Percentiles rank a stretch among this genome's conserved stretches.
Conservation (phyloP, 2,113 vertebrate species). For the Talpa occidentalis region DNA sequence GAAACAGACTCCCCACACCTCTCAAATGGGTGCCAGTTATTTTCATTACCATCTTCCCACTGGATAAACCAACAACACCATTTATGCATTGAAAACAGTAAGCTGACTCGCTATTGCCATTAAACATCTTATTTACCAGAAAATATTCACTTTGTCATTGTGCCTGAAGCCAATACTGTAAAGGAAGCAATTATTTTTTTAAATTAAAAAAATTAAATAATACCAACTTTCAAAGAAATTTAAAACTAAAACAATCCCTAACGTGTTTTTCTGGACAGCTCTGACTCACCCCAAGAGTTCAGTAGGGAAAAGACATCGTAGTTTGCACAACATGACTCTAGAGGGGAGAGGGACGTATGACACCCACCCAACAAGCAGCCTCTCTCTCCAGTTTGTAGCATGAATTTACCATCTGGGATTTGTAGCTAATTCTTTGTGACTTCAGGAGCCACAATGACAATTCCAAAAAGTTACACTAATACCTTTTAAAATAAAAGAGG, state of each 20-base stretch:
- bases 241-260: conserved; percentile 49
- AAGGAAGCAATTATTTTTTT: conserved; percentile 52
- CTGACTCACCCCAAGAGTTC: background rate
- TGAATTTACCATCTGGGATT: background rate
- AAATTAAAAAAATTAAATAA: conserved; percentile 64
- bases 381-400: background rate
- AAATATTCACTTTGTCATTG: conserved; percentile 26
- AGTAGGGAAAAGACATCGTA: background rate
- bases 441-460: background rate
- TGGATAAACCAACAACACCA: background rate
- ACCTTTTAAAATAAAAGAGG: conserved; percentile 4
- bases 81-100: conserved; percentile 51
- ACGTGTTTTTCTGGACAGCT: background rate
- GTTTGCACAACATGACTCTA: background rate
- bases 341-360: background rate
- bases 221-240: conserved; percentile 54
- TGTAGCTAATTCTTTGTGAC: background rate
- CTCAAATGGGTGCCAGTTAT: background rate
- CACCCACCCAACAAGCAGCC: background rate
- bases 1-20: background rate
- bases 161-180: conserved; percentile 35
- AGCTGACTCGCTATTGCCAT: conserved; percentile 11
- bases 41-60: conserved; percentile 17
- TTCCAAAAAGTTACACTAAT: background rate
- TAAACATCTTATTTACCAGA: conserved; percentile 50